These are phyloP conservation scores for Gopherus evgoodei DNA, from an alignment of 2,113 vertebrate genomes.

Conservation along the genomic window DNA sequence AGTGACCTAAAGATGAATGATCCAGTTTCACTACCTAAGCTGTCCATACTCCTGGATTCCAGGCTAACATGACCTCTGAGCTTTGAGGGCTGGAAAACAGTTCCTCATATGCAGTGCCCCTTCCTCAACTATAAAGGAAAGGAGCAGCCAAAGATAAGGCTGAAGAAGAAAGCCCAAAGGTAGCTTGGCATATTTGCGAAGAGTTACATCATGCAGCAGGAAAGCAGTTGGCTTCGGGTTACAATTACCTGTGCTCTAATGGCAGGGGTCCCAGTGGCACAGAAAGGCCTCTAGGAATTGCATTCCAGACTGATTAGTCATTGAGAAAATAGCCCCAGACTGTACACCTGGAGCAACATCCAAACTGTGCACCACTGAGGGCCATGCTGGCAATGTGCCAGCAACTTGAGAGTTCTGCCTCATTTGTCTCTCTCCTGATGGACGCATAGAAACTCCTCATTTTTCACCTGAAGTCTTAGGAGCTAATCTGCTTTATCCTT, in stretches of 20 bases:
- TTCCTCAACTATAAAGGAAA: background rate
- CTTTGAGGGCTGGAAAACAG: background rate
- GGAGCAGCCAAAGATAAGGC: slow-evolving; percentile 24
- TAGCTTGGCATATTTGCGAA: slow-evolving; percentile 15
- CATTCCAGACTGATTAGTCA: fast-evolving
- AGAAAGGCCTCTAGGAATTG: fast-evolving
- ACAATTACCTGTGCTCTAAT: slow-evolving; percentile 8
- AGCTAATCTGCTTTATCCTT: fast-evolving
- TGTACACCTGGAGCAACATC: background rate
- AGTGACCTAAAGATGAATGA: background rate
- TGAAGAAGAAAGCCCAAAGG: background rate
- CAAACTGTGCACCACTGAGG: fast-evolving
- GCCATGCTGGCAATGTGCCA: background rate
- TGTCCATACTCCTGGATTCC: slow-evolving; percentile 35
- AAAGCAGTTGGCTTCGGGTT: slow-evolving; percentile 32
- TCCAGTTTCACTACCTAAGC: slow-evolving; percentile 53
- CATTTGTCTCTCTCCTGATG: fast-evolving
- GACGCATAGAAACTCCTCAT: background rate
- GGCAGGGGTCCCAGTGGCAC: background rate
- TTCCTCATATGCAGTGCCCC: slow-evolving; percentile 42
- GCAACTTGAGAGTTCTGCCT: fast-evolving
- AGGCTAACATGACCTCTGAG: background rate
- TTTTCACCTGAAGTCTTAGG: background rate
- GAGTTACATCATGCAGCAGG: slow-evolving; percentile 52
- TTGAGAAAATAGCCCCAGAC: fast-evolving